phyloP scores from a whole-genome alignment of 2,888 invertebrate species.

The Vesta saturnalis region DNA sequence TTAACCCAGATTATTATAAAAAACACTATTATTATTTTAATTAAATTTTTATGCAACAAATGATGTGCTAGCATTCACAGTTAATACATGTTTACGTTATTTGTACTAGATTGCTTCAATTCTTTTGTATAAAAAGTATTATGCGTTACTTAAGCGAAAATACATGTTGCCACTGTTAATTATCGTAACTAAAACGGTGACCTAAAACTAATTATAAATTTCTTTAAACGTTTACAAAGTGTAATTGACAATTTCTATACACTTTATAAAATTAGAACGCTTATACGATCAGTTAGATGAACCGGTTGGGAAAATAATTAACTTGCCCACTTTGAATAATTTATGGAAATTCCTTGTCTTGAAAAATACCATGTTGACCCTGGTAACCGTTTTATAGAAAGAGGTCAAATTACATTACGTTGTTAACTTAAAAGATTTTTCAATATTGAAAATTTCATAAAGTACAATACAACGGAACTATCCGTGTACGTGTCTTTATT shows the following conservation, averaged over 20 bases:
- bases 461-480: slow-evolving; percentile 16
- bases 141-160: slow-evolving; percentile 25
- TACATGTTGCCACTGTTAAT: slow-evolving; percentile 25
- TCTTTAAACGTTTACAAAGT: too few relatives aligned
- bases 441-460: slow-evolving; percentile 12
- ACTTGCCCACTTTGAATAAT: slow-evolving; percentile 22
- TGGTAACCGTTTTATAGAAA: background rate
- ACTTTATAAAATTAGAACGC: slow-evolving; percentile 19
- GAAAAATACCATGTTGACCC: slow-evolving; percentile 21
- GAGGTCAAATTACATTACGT: background rate
- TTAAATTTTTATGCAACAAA: too few relatives aligned
- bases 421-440: slow-evolving; percentile 5
- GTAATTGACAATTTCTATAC: slow-evolving; percentile 18
- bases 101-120: slow-evolving; percentile 10
- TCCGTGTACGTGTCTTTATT: slow-evolving; percentile 14
- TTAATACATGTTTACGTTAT: background rate
- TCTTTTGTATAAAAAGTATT: slow-evolving; percentile 19
- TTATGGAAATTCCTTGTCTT: slow-evolving; percentile 17
- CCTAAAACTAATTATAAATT: slow-evolving; percentile 15
- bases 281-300: slow-evolving; percentile 13
- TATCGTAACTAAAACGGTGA: slow-evolving; percentile 21
- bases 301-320: slow-evolving; percentile 26
- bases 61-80: too few relatives aligned
- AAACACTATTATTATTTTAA: too few relatives aligned
- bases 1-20: too few relatives aligned